Evolutionary conservation across 2,888 invertebrate species (phyloP).

Genomic region (Molanna angustata): DNA sequence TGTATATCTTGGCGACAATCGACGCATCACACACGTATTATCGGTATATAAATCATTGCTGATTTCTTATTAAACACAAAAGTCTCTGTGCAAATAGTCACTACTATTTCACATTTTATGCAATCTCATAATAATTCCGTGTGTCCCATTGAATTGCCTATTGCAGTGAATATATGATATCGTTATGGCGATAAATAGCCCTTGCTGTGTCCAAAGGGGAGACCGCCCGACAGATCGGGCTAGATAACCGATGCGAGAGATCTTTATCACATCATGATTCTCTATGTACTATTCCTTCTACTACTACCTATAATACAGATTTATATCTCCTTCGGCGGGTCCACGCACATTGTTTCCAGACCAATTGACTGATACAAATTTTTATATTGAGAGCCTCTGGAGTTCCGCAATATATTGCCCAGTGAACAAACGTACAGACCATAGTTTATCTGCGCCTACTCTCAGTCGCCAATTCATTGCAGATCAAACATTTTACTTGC

Average conservation of each 20-base stretch:
- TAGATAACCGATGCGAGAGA: conserved; percentile 29
- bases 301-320: no score
- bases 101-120: conserved; percentile 27
- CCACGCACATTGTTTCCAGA: conserved; percentile 16
- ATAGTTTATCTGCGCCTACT: no score
- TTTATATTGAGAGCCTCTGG: not conserved
- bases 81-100: conserved; percentile 1
- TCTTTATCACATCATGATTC: conserved; percentile 32
- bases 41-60: no score
- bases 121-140: conserved; percentile 31
- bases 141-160: conserved; percentile 31
- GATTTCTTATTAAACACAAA: no score
- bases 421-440: no score
- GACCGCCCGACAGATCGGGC: conserved; percentile 30
- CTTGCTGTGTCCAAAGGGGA: conserved; percentile 18
- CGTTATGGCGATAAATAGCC: conserved; percentile 32
- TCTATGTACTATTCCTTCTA: conserved; percentile 23
- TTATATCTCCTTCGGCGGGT: no score
- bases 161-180: conserved; percentile 33
- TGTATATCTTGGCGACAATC: no score
- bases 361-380: conserved; percentile 16
- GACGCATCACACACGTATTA: no score
- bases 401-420: not conserved
- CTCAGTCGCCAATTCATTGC: not conserved
- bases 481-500: conserved; percentile 2